Base-by-base conservation (phyloP, 2,113 vertebrate genomes). In the Neotoma lepida region DNA sequence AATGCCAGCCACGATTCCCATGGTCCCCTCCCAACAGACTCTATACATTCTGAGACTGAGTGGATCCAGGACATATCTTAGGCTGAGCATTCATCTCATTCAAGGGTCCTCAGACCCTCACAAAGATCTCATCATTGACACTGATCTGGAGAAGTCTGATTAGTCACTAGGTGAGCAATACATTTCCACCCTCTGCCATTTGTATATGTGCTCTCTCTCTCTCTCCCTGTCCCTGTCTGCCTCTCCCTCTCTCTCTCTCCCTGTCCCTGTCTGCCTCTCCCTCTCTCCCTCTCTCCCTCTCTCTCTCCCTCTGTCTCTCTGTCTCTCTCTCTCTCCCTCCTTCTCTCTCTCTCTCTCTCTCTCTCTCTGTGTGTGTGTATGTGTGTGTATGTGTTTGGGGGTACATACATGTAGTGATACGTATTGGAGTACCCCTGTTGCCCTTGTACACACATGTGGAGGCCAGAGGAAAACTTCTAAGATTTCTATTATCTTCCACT, bases 181-280 rank as follows among this genome's bases (percentile, higher is more conserved):
- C 15, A 86, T 94, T 94, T 66, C 86, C 58, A 92, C 20, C 9
- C 39, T 91, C 33, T 91, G 35, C 39, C 58, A 89, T 61, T 87
- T 84, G 28, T 33, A 9, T 64, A 12, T 64, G 4, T 66, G 4
- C 0, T 2, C 39, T 4, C 18, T 30, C 64, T 66, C 12, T 66
- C n/a, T 22, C n/a, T 39, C n/a, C 39, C 70, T 39, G 0, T n/a
- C 18, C 4, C n/a, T 39, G 9, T 30, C 63, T 28, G 7, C 10
- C 9, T 64, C 61, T 64, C 61, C 26, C 61, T 63, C 18, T 58
- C 56, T 58, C 56, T 58, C 56, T 46, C 46, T 46, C n/a, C n/a
- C n/a, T n/a, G n/a, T n/a, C n/a, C n/a, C n/a, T n/a, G 15, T 56
- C 54, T 56, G 14, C 13, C 54, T 56, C 54, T 18, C 56, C 5